Evolutionary conservation across 2,113 vertebrate genomes (phyloP).

Genomic region (Eptesicus fuscus): DNA sequence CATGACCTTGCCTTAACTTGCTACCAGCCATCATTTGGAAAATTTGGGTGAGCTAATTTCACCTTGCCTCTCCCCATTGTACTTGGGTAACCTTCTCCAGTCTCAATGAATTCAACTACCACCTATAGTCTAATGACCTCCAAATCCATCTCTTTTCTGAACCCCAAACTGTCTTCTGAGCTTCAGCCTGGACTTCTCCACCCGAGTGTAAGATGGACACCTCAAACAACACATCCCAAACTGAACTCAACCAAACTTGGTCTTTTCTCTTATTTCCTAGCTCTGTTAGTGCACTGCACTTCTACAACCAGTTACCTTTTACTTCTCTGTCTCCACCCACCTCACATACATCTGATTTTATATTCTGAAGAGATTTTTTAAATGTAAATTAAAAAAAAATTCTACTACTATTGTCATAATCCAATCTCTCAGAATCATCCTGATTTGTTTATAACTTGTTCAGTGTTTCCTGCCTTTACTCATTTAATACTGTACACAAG

Average conservation of each 20-base stretch:
- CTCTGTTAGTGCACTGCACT: background rate
- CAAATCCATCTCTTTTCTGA: background rate
- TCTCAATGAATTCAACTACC: background rate
- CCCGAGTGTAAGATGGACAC: background rate
- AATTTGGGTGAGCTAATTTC: background rate
- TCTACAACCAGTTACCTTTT: background rate
- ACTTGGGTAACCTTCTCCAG: background rate
- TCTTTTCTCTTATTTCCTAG: background rate
- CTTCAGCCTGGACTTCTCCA: background rate
- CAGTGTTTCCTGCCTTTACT: background rate
- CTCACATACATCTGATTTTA: background rate
- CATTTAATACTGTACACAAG: background rate
- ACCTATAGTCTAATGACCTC: background rate
- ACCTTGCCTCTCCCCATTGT: background rate
- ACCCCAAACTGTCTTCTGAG: background rate
- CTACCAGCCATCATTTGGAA: background rate
- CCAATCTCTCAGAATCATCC: background rate
- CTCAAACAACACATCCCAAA: background rate
- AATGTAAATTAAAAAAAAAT: background rate
- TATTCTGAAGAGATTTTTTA: background rate
- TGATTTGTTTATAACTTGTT: background rate
- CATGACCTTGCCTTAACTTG: background rate
- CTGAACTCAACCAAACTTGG: background rate
- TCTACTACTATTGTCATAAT: background rate
- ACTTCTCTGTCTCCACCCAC: background rate